Conservation (phyloP, 2,113 vertebrate genomes). For the Motacilla tschutschensis region DNA sequence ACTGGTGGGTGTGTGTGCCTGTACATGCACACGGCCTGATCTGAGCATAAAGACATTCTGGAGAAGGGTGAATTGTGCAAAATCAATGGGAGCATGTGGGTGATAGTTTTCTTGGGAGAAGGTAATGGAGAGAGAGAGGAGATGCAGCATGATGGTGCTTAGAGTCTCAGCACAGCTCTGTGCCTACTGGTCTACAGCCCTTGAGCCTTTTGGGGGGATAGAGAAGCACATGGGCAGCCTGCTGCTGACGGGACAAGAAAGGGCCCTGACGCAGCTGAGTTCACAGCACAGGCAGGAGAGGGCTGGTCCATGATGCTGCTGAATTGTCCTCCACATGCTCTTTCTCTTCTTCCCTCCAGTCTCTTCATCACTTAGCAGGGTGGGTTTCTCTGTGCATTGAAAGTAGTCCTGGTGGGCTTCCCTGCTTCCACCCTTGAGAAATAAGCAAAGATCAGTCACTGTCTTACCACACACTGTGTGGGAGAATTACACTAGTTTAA, state of each 20-base stretch:
- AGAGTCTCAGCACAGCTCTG: not conserved
- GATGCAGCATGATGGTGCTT: not conserved
- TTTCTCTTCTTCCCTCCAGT: not conserved
- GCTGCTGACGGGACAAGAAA: not conserved
- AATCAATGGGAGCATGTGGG: not conserved
- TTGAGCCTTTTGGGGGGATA: not conserved
- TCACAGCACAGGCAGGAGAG: not conserved
- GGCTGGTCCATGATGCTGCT: not conserved
- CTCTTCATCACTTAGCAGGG: not conserved
- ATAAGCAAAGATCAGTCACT: not conserved
- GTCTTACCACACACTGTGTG: not conserved
- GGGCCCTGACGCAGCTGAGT: not conserved
- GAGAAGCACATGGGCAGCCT: not conserved
- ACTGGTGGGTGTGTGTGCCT: not conserved
- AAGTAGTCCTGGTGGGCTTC: not conserved
- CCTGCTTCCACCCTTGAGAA: not conserved
- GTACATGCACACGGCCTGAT: not conserved
- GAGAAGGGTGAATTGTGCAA: not conserved
- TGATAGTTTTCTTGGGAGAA: not conserved
- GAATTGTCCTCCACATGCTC: not conserved
- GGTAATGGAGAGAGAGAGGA: not conserved
- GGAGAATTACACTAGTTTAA: conserved; percentile 1
- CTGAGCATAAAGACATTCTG: not conserved
- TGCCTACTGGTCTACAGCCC: not conserved
- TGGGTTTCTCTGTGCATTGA: not conserved